Evolutionary conservation across 2,888 invertebrate species (phyloP).

Genomic region (Ormyrus thymus): DNA sequence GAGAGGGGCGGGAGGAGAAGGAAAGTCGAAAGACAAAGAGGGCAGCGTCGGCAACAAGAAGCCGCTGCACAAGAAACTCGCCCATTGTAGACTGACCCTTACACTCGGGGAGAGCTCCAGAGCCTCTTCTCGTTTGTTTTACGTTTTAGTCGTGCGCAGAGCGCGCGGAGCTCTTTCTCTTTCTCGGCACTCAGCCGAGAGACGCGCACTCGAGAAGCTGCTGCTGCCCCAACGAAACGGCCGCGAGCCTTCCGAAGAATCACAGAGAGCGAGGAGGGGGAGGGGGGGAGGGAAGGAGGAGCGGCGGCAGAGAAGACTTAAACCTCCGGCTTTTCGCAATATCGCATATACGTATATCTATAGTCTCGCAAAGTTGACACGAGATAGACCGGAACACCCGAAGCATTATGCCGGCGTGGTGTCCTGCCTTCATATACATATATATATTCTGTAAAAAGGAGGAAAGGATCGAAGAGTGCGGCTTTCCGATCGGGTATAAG

Average conservation of each 20-base stretch:
- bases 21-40: conserved; percentile 18
- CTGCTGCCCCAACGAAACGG: conserved; percentile 40
- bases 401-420: conserved; percentile 36
- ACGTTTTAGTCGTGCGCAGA: conserved; percentile 48
- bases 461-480: conserved; percentile 16
- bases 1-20: not conserved
- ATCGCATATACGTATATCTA: conserved; percentile 10
- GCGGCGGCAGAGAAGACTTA: conserved; percentile 32
- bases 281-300: conserved; percentile 15
- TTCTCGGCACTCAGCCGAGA: conserved; percentile 45
- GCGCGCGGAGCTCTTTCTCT: conserved; percentile 22
- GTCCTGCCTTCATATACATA: not conserved
- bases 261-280: conserved; percentile 24
- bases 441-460: not conserved
- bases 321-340: conserved; percentile 44
- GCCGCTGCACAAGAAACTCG: conserved; percentile 32
- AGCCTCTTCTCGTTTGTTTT: conserved; percentile 55
- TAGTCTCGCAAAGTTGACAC: conserved; percentile 49
- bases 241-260: conserved; percentile 50
- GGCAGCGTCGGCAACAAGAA: conserved; percentile 44
- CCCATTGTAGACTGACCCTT: conserved; percentile 55
- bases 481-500: conserved; percentile 38
- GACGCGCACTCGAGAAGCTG: conserved; percentile 49
- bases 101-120: conserved; percentile 30
- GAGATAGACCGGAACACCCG: conserved; percentile 47